Evolutionary conservation across 2,797 vertebrate genomes (phyloP), one percentile per base, ranked within the genome.

Genomic region (Microchirus variegatus): DNA sequence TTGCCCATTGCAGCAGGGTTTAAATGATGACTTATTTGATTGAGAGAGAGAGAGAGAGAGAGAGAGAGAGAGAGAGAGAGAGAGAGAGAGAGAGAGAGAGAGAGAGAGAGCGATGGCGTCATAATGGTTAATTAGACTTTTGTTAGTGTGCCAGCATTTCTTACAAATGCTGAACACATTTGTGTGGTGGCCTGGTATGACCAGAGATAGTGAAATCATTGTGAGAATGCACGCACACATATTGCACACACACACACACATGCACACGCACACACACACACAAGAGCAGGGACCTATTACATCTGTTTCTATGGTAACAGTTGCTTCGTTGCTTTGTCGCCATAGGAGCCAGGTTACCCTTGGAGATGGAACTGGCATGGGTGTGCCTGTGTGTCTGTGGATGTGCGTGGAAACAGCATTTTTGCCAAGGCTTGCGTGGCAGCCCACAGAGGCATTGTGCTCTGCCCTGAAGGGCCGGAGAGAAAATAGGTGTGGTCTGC

Each of bases 301-400:
- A 91, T 89, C 89, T 89, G 93, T 94, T 94, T 88, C 93, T 82
- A 93, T 92, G 91, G 93, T 86, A 93, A 94, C 92, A 84, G 86
- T 87, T 90, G 86, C 86, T 91, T 89, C 80, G 86, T 87, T 90
- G 90, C 87, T 71, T 84, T 87, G 88, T 92, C 88, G 48, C 92
- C 73, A 81, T 81, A 89, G 90, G 90, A 92, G 90, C 87, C 82
- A 81, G 78, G 82, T 91, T 87, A 91, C 90, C 91, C 84, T 82
- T 74, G 91, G 91, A 87, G 86, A 89, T 77, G 69, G 81, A 83
- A 80, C 82, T 84, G 73, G 69, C 50, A 55, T 71, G 57, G 78
- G 73, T 67, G 69, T 79, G 35, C 17, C 19, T 63, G 69, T 53
- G 57, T 63, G 16, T 64, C 26, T 56, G 54, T 48, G 53, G 38